Evolutionary conservation across 2,888 invertebrate genomes (phyloP).

Genomic region (Bombyx huttoni): DNA sequence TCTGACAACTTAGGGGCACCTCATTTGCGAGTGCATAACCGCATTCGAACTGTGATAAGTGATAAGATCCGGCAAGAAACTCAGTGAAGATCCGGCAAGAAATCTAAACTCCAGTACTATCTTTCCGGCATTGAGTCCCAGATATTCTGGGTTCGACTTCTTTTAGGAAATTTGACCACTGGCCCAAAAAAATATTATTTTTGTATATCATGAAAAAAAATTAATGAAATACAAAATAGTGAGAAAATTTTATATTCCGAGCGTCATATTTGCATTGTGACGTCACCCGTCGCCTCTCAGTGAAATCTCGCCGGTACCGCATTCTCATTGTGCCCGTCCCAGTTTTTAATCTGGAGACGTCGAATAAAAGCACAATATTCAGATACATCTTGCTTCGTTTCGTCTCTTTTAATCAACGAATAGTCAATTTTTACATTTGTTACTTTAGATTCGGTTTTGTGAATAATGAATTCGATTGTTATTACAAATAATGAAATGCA

Average conservation of each 20-base stretch:
- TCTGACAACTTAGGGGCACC: too few species aligned
- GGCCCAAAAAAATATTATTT: too few species aligned
- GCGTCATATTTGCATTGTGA: constrained; percentile 45
- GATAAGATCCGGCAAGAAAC: too few species aligned
- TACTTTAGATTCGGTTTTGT: background rate
- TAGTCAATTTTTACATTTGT: constrained; percentile 16
- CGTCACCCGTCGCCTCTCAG: constrained; percentile 33
- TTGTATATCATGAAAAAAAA: background rate
- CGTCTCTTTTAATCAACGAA: constrained; percentile 48
- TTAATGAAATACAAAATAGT: constrained; percentile 1
- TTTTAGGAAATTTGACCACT: too few species aligned
- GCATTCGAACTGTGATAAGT: too few species aligned
- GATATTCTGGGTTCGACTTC: too few species aligned
- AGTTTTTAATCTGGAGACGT: constrained; percentile 65
- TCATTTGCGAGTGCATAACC: too few species aligned
- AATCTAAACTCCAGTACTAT: too few species aligned
- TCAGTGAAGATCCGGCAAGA: too few species aligned
- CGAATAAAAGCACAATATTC: constrained; percentile 59
- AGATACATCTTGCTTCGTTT: constrained; percentile 45
- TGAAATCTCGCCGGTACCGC: constrained; percentile 29
- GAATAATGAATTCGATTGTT: background rate
- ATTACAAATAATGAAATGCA: background rate
- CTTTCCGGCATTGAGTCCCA: too few species aligned
- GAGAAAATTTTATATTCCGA: constrained; percentile 29
- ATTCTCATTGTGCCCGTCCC: constrained; percentile 53